These are phyloP conservation scores for Ceratothoa steindachneri DNA, from an alignment of 2,888 invertebrate genomes.

Conservation along the genomic window DNA sequence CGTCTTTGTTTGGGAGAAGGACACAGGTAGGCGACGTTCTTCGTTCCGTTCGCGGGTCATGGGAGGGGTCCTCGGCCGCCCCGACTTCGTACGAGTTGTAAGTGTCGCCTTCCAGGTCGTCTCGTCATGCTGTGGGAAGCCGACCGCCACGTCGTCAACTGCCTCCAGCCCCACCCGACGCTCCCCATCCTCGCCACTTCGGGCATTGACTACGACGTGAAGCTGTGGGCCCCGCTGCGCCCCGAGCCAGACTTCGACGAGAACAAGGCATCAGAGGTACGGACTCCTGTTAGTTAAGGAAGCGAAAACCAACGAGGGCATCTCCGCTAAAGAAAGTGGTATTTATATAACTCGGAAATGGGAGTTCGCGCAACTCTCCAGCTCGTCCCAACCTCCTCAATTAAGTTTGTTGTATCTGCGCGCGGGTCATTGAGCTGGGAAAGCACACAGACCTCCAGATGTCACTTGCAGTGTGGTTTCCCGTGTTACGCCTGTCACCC, in stretches of 20 bases:
- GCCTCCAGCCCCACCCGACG: slow-evolving; percentile 75
- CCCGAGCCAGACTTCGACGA: slow-evolving; percentile 62
- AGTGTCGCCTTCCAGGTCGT: slow-evolving; percentile 56
- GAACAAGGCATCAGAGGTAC: slow-evolving; percentile 63
- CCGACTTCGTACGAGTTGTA: neutral
- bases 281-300: no score
- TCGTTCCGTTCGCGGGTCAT: neutral
- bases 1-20: slow-evolving; percentile 74
- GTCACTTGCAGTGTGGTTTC: no score
- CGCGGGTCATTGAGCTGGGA: no score
- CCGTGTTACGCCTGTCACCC: no score
- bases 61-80: neutral
- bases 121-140: slow-evolving; percentile 71
- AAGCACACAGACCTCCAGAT: no score
- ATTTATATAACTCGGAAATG: no score
- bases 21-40: slow-evolving; percentile 58
- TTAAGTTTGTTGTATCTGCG: no score
- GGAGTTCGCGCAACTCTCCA: no score
- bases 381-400: no score
- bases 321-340: no score
- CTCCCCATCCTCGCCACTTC: slow-evolving; percentile 73
- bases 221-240: slow-evolving; percentile 72
- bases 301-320: no score
- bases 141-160: slow-evolving; percentile 76
- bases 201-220: slow-evolving; percentile 83